These are phyloP conservation scores for Stegodyphus mimosarum DNA, from an alignment of 1,140 invertebrate species.

Conservation along the genomic window DNA sequence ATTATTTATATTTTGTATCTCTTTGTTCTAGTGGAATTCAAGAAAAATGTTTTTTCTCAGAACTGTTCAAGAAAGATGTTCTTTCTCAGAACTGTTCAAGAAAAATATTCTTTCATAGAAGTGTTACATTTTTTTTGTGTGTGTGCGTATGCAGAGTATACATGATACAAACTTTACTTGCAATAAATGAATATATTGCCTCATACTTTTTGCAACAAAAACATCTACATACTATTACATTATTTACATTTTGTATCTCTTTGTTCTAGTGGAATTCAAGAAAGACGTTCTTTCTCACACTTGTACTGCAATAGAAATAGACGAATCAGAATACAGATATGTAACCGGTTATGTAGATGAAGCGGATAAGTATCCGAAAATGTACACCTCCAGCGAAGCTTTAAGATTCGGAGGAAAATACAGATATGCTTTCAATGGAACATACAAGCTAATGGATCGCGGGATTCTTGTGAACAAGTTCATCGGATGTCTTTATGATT, in stretches of 20 bases:
- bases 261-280: conserved; percentile 12
- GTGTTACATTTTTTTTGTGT: too few relatives aligned
- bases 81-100: too few relatives aligned
- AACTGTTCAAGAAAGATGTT: too few relatives aligned
- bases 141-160: too few relatives aligned
- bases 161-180: too few relatives aligned
- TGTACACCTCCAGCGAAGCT: neutral
- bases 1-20: too few relatives aligned
- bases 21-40: too few relatives aligned
- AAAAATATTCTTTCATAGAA: too few relatives aligned
- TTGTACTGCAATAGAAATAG: conserved; percentile 8
- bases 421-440: conserved; percentile 19
- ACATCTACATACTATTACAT: too few relatives aligned
- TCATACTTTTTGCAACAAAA: too few relatives aligned
- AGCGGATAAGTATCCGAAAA: neutral
- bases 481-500: conserved; percentile 22
- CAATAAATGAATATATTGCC: too few relatives aligned
- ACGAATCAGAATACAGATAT: neutral
- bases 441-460: neutral
- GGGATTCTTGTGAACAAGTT: conserved; percentile 24
- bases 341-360: neutral
- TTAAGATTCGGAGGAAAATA: conserved; percentile 15
- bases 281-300: conserved; percentile 13
- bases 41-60: too few relatives aligned
- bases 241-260: neutral